Percentiles rank a stretch among this genome's conserved stretches.
phyloP scores from a whole-genome alignment of 1,140 invertebrate species.

The Physella acuta region DNA sequence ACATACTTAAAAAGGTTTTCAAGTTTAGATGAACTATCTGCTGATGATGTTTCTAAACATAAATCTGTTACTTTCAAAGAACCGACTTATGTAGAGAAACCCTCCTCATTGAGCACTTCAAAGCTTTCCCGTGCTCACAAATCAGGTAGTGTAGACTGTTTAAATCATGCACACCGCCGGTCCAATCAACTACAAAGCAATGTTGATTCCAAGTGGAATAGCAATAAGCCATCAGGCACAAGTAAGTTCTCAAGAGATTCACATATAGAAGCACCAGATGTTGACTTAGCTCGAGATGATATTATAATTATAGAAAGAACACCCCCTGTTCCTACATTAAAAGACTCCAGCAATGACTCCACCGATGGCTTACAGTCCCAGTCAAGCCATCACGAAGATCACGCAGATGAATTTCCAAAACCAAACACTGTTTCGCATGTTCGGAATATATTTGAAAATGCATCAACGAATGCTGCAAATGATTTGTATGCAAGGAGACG shows the following conservation, averaged over 20 bases:
- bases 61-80: not conserved
- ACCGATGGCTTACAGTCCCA: conserved; percentile 7
- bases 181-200: too few species aligned
- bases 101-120: not conserved
- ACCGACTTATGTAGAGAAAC: conserved; percentile 9
- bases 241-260: conserved; percentile 25
- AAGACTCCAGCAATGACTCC: not conserved
- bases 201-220: conserved; percentile 24
- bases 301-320: conserved; percentile 50
- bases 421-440: conserved; percentile 49
- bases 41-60: not conserved
- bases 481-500: conserved; percentile 3
- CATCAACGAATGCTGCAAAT: conserved; percentile 2
- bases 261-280: conserved; percentile 36
- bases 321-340: conserved; percentile 4
- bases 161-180: conserved; percentile 3
- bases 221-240: not conserved
- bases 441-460: conserved; percentile 47
- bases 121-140: conserved; percentile 6
- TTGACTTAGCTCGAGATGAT: conserved; percentile 45
- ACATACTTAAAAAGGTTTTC: conserved; percentile 40
- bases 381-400: conserved; percentile 21
- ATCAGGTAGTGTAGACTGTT: conserved; percentile 18
- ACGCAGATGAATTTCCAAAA: conserved; percentile 44
- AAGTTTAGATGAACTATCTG: conserved; percentile 49